Evolutionary conservation across 1,140 invertebrate genomes (phyloP).

Genomic region (Eupristina koningsbergeri): DNA sequence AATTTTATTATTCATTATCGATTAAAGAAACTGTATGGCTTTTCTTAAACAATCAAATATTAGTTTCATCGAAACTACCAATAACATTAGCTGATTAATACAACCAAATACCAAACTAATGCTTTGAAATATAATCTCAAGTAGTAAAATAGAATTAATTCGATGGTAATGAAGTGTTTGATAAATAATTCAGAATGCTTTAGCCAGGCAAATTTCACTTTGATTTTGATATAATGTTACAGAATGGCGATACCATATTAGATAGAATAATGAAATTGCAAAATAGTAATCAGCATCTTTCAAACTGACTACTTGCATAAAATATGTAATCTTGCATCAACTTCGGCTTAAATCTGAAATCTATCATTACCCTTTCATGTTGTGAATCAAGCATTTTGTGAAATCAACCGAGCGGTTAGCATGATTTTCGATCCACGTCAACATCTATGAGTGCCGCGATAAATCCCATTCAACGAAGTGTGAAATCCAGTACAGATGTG

Average conservation of each 20-base stretch:
- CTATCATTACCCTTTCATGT: neutral
- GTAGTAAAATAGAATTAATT: neutral
- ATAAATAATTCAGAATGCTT: neutral
- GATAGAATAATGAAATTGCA: neutral
- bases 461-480: conserved; percentile 6
- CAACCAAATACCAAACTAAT: neutral
- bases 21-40: neutral
- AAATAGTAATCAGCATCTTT: neutral
- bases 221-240: neutral
- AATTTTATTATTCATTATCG: neutral
- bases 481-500: neutral
- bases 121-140: neutral
- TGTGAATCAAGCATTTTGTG: neutral
- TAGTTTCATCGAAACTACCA: neutral
- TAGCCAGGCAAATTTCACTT: neutral
- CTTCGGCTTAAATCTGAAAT: neutral
- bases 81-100: neutral
- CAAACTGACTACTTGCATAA: neutral
- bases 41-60: neutral
- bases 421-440: neutral
- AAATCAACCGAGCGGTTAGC: neutral
- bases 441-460: neutral
- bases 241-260: neutral
- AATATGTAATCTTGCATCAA: neutral
- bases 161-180: neutral